phyloP scores from a whole-genome alignment of 1,140 invertebrate species.

The Bilobella aurantiaca region DNA sequence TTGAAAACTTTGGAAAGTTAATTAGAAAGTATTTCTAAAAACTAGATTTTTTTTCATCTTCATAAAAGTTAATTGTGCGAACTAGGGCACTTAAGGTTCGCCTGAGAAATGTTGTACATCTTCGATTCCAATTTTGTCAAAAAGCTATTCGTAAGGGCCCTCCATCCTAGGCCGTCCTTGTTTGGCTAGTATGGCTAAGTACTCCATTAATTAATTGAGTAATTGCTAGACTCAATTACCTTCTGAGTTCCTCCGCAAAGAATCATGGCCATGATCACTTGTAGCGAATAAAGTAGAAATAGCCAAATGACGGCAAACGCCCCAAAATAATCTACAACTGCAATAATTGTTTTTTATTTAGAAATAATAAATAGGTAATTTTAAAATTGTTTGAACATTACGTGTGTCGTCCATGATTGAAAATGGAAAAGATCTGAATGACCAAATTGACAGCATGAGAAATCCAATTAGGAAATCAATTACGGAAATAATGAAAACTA shows the following conservation, averaged over 20 bases:
- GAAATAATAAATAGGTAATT: neutral
- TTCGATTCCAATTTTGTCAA: too few species aligned
- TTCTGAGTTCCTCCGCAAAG: neutral
- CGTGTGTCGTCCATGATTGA: neutral
- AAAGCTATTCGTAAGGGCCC: too few species aligned
- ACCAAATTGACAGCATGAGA: neutral
- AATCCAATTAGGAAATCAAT: neutral
- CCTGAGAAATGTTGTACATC: too few species aligned
- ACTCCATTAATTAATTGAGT: neutral
- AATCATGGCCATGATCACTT: constrained; percentile 7
- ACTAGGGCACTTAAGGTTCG: too few species aligned
- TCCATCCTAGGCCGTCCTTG: too few species aligned
- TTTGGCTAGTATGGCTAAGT: too few species aligned
- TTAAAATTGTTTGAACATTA: neutral
- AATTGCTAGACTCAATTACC: neutral
- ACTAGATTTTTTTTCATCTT: too few species aligned
- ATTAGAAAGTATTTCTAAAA: too few species aligned
- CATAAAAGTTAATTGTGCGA: too few species aligned
- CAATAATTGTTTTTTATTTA: neutral
- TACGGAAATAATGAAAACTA: neutral
- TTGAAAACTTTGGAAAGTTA: neutral
- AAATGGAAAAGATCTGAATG: neutral
- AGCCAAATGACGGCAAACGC: neutral
- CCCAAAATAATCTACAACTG: neutral
- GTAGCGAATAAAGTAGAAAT: neutral